These are phyloP conservation scores for Phylloscopus whistleri DNA, from an alignment of 2,113 vertebrate species.

Conservation along the genomic window DNA sequence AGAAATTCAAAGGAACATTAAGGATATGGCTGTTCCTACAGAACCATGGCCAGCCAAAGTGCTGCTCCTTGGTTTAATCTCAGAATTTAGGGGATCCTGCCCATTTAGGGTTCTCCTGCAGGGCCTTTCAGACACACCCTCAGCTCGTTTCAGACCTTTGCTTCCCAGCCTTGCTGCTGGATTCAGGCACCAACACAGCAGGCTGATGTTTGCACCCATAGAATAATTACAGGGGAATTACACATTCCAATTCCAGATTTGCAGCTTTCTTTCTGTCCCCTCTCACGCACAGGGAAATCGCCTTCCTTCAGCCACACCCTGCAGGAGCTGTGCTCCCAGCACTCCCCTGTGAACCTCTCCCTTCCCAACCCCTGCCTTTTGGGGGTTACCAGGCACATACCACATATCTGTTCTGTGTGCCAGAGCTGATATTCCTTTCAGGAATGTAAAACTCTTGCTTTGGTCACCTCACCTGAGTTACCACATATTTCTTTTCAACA, in stretches of 20 bases:
- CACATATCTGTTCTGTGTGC: not conserved
- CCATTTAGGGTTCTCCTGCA: not conserved
- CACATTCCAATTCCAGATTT: not conserved
- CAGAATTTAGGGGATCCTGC: not conserved
- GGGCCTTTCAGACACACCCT: not conserved
- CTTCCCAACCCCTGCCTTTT: not conserved
- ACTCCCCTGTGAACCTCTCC: accelerated
- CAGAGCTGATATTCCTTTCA: not conserved
- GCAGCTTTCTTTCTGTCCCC: accelerated
- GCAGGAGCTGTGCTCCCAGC: not conserved
- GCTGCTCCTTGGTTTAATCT: not conserved
- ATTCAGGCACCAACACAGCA: not conserved
- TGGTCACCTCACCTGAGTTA: not conserved
- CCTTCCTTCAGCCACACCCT: not conserved
- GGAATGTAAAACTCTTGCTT: not conserved
- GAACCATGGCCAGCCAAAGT: not conserved
- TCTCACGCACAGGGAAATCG: accelerated
- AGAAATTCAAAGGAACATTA: not conserved
- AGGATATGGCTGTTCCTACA: not conserved
- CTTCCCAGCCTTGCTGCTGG: not conserved
- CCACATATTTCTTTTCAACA: not conserved
- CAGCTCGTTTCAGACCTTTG: not conserved
- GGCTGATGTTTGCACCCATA: accelerated
- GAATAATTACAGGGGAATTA: not conserved
- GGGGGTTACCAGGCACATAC: not conserved